Conservation (phyloP, 2,888 invertebrate genomes). For the Resseliella maxima region DNA sequence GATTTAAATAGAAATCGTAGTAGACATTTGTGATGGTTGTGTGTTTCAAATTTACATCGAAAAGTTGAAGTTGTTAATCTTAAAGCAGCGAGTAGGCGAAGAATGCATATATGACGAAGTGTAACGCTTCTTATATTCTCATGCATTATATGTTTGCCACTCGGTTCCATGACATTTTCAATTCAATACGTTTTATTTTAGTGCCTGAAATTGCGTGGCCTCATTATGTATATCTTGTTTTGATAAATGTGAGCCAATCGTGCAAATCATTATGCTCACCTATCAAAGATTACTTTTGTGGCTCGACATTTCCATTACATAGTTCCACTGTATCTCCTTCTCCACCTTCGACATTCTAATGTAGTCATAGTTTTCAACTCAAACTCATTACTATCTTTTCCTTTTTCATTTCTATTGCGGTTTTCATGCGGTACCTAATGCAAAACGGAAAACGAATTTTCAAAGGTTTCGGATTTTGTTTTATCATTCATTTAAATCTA, state of each 20-base stretch:
- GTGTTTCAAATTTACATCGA: neutral
- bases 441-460: neutral
- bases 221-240: constrained; percentile 26
- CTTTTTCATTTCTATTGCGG: neutral
- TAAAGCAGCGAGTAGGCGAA: constrained; percentile 7
- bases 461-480: neutral
- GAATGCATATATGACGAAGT: constrained; percentile 33
- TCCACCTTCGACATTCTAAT: neutral
- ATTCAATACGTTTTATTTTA: constrained; percentile 16
- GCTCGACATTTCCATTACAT: neutral
- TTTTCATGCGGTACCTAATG: neutral
- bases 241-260: constrained; percentile 14
- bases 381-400: neutral
- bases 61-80: constrained; percentile 48
- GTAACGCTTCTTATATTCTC: neutral
- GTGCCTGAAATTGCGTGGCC: constrained; percentile 35
- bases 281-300: constrained; percentile 1
- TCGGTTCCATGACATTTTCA: neutral
- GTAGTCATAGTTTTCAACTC: neutral
- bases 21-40: neutral
- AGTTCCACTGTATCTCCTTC: neutral
- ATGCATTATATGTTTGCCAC: neutral
- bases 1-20: neutral
- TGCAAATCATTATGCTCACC: constrained; percentile 15
- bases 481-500: neutral